phyloP scores from a whole-genome alignment of 2,113 vertebrate genomes.

The Pithys albifrons region DNA sequence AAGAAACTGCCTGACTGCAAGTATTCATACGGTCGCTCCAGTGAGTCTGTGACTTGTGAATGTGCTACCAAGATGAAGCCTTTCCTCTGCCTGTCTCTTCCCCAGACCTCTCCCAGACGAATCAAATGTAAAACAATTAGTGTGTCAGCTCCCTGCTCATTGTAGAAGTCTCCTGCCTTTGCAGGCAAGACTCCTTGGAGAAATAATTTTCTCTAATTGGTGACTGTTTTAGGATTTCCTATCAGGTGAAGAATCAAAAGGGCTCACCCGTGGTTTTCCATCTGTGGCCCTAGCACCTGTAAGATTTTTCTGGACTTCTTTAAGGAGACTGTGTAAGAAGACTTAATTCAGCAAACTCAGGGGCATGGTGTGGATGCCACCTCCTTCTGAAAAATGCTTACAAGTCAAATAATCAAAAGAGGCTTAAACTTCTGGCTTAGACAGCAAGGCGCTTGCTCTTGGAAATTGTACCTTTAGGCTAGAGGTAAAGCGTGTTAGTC shows the following conservation, averaged over 20 bases:
- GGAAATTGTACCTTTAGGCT: constrained; percentile 54
- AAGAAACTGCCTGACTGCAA: not conserved
- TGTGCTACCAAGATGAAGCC: not conserved
- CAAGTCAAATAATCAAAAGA: constrained; percentile 15
- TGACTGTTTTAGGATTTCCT: not conserved
- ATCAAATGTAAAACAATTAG: not conserved
- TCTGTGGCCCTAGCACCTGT: not conserved
- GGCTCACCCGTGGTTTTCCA: not conserved
- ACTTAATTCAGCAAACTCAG: not conserved
- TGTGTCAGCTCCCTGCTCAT: not conserved
- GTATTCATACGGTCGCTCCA: not conserved
- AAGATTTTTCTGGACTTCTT: not conserved
- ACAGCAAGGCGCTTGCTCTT: constrained; percentile 35
- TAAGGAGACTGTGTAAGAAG: not conserved
- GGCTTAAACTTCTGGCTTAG: constrained; percentile 28
- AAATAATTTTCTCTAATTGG: constrained; percentile 2
- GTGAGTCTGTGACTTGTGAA: fast-evolving
- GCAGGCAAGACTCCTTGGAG: not conserved
- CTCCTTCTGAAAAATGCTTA: constrained; percentile 20
- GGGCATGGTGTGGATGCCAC: not conserved
- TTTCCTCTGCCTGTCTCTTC: not conserved
- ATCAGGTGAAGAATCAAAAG: not conserved
- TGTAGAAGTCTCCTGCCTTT: not conserved
- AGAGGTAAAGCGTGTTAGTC: constrained; percentile 34
- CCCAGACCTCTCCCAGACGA: not conserved